Conservation (phyloP, 2,797 vertebrate genomes). For the Periophthalmus magnuspinnatus region DNA sequence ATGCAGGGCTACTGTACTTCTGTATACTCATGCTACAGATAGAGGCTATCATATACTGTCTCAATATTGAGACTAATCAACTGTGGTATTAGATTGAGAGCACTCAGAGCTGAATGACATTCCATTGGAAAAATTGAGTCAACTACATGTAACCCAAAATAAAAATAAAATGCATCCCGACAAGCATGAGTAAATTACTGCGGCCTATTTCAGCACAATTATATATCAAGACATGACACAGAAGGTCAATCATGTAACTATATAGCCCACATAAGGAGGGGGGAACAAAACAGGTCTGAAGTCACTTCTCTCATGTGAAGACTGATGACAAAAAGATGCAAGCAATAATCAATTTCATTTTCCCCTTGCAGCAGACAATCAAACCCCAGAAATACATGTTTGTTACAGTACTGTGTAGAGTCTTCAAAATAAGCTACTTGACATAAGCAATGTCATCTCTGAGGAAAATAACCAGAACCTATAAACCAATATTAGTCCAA, state of each 20-base stretch:
- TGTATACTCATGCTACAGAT: slow-evolving; percentile 79
- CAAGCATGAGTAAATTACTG: slow-evolving; percentile 70
- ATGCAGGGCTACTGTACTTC: slow-evolving; percentile 71
- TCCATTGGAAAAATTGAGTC: slow-evolving; percentile 72
- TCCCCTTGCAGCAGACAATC: slow-evolving; percentile 49
- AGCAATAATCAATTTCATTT: slow-evolving; percentile 36
- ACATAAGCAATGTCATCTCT: slow-evolving; percentile 56
- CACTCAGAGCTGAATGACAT: slow-evolving; percentile 71
- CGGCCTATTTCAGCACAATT: slow-evolving; percentile 68
- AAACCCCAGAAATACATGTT: slow-evolving; percentile 62
- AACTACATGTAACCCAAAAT: slow-evolving; percentile 57
- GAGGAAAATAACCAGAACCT: slow-evolving; percentile 71
- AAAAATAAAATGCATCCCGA: slow-evolving; percentile 60
- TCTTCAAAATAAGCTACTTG: slow-evolving; percentile 65
- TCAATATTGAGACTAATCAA: slow-evolving; percentile 70
- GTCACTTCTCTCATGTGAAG: slow-evolving; percentile 49
- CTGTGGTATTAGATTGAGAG: slow-evolving; percentile 66
- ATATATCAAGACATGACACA: slow-evolving; percentile 69
- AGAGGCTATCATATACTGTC: slow-evolving; percentile 78
- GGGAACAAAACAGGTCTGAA: slow-evolving; percentile 49
- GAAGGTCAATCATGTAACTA: slow-evolving; percentile 66
- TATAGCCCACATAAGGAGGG: slow-evolving; percentile 55
- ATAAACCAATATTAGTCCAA: slow-evolving; percentile 62
- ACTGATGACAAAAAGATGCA: slow-evolving; percentile 59
- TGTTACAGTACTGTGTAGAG: slow-evolving; percentile 65